Base-by-base conservation (phyloP, 1,140 invertebrate species). In the Lordiphosa stackelbergi region DNA sequence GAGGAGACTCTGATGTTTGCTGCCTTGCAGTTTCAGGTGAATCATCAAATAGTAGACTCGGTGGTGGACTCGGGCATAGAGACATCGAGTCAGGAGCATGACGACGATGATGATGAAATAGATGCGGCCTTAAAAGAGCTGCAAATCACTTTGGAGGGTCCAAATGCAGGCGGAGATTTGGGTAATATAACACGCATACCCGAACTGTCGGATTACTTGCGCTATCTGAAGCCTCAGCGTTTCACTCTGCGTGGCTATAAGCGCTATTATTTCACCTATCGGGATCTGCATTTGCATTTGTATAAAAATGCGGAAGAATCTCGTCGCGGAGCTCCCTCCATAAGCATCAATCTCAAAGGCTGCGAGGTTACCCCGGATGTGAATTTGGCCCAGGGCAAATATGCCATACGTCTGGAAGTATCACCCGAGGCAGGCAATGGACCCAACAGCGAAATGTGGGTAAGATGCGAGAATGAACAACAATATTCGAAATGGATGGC, bases 401-500 rank as follows among this genome's bases (percentile, higher is more conserved):
- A 94, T 88, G 95, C 94, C 41, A 99, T 99, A 73, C 97, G 97
- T 81, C 88, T 99, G 66, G 97, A 99, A 88, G 94, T 99, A 9
- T 96, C 97, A 0, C 93, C 93, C 22, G 91, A 94, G 42, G 96
- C 97, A 53, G 97, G 98, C 94, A 89, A 90, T 28, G 85, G 85
- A 0, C 81, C 87, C 0, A 87, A 88, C 12, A 92, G 91, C 41
- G 98, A 99, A 89, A 94, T 98, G 89, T 97, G 95, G 91, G 93
- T 99, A 40, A 91, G 96, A 87, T 99, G 97, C 88, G 96, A 98
- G 70, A 93, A 93, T 70, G 97, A 99, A 88, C 93, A 96, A 13
- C 97, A 99, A 87, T 99, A 99, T 88, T 97, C 98, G 7, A 95
- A 94, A 86, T 99, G 98, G 98, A 97, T 99, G 94, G 97, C 98